These are phyloP conservation scores for Dryas iulia DNA, from an alignment of 1,140 invertebrate genomes.

Conservation along the genomic window DNA sequence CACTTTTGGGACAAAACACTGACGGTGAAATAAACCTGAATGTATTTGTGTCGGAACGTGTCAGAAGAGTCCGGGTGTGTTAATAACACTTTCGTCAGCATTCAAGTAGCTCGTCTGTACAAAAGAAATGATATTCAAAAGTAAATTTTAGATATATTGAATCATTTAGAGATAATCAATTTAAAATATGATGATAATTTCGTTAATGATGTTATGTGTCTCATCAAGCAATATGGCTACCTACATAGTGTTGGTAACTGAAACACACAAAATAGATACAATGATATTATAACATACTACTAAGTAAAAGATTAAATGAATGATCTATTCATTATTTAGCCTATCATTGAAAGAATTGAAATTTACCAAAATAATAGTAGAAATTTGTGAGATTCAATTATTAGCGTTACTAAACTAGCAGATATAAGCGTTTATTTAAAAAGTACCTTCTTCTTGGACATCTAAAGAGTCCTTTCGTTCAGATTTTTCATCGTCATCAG, in stretches of 20 bases:
- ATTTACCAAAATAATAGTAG: not conserved
- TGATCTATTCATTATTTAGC: not conserved
- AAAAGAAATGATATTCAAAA: constrained; percentile 47
- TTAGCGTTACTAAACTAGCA: not conserved
- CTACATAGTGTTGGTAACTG: not conserved
- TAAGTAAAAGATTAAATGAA: not conserved
- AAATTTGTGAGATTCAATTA: not conserved
- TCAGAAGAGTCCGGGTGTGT: constrained; percentile 52
- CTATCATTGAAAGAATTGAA: not conserved
- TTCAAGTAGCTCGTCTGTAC: constrained; percentile 68
- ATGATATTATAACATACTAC: not conserved
- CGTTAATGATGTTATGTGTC: not conserved
- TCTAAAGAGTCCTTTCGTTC: constrained; percentile 73
- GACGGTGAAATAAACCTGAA: constrained; percentile 54
- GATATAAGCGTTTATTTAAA: not conserved
- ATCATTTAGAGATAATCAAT: not conserved
- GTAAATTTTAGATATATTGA: constrained; percentile 15
- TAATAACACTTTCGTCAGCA: constrained; percentile 62
- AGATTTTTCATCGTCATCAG: constrained; percentile 65
- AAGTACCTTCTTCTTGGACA: constrained; percentile 70
- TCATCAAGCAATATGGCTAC: not conserved
- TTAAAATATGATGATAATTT: not conserved
- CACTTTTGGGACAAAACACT: constrained; percentile 36
- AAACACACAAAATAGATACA: not conserved
- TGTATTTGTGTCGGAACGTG: constrained; percentile 46